Conservation (phyloP, 1,140 invertebrate genomes). For the Leguminivora glycinivorella region DNA sequence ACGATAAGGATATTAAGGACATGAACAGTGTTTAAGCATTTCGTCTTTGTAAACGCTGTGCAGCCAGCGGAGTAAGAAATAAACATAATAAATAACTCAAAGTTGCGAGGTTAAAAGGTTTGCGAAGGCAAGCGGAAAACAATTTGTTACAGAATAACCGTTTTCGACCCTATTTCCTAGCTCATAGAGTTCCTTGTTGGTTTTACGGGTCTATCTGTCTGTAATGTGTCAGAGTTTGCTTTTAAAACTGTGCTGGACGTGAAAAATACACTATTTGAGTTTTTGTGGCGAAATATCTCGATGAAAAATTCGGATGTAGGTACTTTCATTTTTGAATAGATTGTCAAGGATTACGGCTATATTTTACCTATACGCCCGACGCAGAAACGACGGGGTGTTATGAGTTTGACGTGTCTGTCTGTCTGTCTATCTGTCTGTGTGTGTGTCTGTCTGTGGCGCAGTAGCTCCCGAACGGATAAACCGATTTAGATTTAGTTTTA, state of each 20-base stretch:
- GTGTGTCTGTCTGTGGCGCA: too few relatives aligned
- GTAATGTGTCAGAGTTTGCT: neutral
- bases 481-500: too few relatives aligned
- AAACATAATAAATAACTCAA: neutral
- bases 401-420: too few relatives aligned
- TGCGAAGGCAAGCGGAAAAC: neutral
- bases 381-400: too few relatives aligned
- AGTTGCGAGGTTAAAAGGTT: constrained; percentile 5
- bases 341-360: too few relatives aligned
- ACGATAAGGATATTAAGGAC: neutral
- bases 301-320: too few relatives aligned
- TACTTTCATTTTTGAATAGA: too few relatives aligned
- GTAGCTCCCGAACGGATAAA: too few relatives aligned
- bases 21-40: neutral
- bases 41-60: neutral
- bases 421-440: too few relatives aligned
- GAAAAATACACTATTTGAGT: too few relatives aligned
- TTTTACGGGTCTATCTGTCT: neutral
- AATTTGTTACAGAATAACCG: neutral
- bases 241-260: neutral
- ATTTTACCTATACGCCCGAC: too few relatives aligned
- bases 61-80: neutral
- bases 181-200: neutral
- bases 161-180: neutral
- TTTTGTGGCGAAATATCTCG: too few relatives aligned